Percentiles rank a stretch among this genome's conserved stretches.
Conservation (phyloP, 2,888 invertebrate species). For the Acanthosepion pharaonis region DNA sequence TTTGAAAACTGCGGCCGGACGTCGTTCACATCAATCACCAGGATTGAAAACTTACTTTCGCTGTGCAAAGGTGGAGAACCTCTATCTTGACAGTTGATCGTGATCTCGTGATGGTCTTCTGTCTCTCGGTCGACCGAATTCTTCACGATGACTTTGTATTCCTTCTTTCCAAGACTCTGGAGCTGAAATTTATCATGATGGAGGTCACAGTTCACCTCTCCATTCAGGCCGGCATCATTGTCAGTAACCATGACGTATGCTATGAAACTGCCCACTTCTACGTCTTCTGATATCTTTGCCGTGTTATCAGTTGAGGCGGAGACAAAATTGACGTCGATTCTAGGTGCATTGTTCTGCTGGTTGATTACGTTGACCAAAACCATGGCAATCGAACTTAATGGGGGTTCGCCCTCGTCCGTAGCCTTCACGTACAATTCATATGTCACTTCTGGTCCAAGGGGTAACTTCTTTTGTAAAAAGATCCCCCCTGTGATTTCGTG, state of each 20-base stretch:
- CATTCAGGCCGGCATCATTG: background rate
- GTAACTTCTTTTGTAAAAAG: background rate
- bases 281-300: background rate
- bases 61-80: background rate
- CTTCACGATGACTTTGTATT: constrained; percentile 1
- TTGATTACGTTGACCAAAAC: background rate
- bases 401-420: background rate
- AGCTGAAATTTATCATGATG: background rate
- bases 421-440: background rate
- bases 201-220: background rate
- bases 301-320: background rate
- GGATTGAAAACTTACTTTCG: background rate
- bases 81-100: background rate
- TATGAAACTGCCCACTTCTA: background rate
- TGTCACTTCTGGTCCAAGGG: background rate
- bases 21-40: background rate
- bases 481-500: background rate
- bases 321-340: background rate
- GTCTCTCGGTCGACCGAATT: background rate
- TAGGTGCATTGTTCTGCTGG: background rate
- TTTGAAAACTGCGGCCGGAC: background rate
- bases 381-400: background rate
- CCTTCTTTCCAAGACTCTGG: background rate
- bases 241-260: background rate
- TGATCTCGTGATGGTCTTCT: background rate